Conservation (phyloP, 1,140 invertebrate species). For the Homalodisca vitripennis region DNA sequence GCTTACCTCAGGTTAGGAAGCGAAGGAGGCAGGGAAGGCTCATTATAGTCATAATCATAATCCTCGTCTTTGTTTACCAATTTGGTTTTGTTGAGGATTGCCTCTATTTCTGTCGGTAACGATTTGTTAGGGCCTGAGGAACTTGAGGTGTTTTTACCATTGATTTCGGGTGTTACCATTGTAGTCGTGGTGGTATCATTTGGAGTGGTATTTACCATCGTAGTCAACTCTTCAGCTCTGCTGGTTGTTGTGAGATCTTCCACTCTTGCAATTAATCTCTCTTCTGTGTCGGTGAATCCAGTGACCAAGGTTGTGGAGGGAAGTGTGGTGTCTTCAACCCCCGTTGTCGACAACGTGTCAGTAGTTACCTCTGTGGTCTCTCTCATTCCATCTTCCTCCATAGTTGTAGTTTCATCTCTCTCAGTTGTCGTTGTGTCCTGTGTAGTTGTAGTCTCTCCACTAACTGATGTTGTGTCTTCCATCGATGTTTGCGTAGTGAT, state of each 20-base stretch:
- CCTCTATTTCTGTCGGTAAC: constrained; percentile 49
- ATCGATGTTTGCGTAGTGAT: not conserved
- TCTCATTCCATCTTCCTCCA: not conserved
- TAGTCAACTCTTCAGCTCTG: not conserved
- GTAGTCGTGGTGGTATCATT: not conserved
- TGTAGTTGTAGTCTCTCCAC: constrained; percentile 30
- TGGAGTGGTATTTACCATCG: not conserved
- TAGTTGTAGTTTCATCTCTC: constrained; percentile 38
- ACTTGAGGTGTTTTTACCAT: not conserved
- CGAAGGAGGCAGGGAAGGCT: constrained; percentile 68
- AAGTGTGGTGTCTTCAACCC: not conserved
- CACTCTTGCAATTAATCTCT: not conserved
- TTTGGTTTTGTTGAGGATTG: constrained; percentile 50
- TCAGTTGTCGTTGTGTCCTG: constrained; percentile 1
- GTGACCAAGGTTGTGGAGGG: not conserved
- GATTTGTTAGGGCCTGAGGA: constrained; percentile 44
- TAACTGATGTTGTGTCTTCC: not conserved
- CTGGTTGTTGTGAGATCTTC: not conserved
- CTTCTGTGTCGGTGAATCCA: not conserved
- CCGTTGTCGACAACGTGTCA: not conserved
- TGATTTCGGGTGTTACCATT: not conserved
- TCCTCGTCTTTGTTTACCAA: constrained; percentile 47
- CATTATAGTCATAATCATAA: constrained; percentile 62
- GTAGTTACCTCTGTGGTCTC: constrained; percentile 9
- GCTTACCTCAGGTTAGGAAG: constrained; percentile 66